A percentile compares a stretch with the other conserved stretches of the same genome.
Conservation (phyloP, 2,797 vertebrate genomes). For the Cuniculus paca region DNA sequence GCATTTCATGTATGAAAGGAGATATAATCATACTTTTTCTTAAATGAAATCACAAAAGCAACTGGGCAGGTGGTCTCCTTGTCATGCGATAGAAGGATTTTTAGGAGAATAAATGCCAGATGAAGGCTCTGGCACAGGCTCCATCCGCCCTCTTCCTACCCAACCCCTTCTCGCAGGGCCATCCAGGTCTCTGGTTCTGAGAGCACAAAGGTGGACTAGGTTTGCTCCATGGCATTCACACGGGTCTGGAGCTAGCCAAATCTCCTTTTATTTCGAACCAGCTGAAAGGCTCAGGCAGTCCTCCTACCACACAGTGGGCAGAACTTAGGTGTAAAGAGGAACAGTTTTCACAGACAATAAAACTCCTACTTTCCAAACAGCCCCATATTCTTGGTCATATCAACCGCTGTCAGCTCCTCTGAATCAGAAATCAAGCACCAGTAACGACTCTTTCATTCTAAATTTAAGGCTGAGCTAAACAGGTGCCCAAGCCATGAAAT, state of each 20-base stretch:
- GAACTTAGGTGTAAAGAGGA: background rate
- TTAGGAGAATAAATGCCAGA: background rate
- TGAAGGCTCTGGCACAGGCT: background rate
- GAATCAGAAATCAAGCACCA: background rate
- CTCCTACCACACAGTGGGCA: background rate
- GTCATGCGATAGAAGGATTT: background rate
- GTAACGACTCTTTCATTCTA: background rate
- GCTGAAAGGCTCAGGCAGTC: background rate
- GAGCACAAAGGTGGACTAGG: background rate
- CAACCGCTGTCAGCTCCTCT: background rate
- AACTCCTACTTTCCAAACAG: conserved; percentile 5
- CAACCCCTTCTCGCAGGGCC: accelerated
- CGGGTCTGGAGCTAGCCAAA: background rate
- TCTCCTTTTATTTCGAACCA: background rate
- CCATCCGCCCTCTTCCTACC: accelerated
- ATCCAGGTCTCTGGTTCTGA: background rate
- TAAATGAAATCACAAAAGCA: background rate
- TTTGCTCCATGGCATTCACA: background rate
- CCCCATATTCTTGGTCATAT: background rate
- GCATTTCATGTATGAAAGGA: background rate
- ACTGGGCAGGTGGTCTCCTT: background rate
- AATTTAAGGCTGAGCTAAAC: background rate
- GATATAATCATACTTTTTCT: background rate
- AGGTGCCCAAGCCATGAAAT: background rate
- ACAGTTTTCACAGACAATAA: background rate